Evolutionary conservation across 2,113 vertebrate genomes (phyloP).

Genomic region (Grantiella picta): DNA sequence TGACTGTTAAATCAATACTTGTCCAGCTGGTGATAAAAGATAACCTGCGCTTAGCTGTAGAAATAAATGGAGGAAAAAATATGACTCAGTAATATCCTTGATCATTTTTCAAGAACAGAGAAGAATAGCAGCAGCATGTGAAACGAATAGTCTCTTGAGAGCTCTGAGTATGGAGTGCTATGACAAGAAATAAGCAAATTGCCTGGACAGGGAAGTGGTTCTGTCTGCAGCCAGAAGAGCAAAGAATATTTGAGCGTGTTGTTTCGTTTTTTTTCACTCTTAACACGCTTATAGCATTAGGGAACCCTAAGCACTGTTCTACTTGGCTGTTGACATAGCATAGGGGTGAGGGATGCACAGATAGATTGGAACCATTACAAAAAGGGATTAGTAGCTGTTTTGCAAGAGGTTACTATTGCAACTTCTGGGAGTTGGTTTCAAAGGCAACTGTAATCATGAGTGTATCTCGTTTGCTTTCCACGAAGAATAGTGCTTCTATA

Average conservation of each 20-base stretch:
- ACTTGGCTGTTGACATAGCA: neutral
- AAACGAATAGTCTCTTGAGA: neutral
- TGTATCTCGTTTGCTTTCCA: neutral
- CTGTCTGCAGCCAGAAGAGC: neutral
- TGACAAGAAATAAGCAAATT: neutral
- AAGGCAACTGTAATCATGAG: neutral
- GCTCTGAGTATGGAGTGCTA: neutral
- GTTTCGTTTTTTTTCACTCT: neutral
- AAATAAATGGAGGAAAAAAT: neutral
- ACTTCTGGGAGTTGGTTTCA: slow-evolving; percentile 5
- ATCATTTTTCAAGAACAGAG: neutral
- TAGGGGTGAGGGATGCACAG: neutral
- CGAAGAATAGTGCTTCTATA: neutral
- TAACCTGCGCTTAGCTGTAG: neutral
- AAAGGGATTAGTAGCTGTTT: neutral
- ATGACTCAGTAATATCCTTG: neutral
- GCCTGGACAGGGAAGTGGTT: neutral
- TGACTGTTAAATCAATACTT: neutral
- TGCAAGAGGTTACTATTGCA: neutral
- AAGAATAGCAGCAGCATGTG: neutral
- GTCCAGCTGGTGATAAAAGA: neutral
- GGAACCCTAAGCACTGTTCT: neutral
- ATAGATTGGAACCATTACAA: neutral
- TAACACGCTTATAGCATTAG: neutral
- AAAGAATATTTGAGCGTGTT: neutral